Base-by-base conservation (phyloP, 2,888 invertebrate species). In the Dendrolimus pini region DNA sequence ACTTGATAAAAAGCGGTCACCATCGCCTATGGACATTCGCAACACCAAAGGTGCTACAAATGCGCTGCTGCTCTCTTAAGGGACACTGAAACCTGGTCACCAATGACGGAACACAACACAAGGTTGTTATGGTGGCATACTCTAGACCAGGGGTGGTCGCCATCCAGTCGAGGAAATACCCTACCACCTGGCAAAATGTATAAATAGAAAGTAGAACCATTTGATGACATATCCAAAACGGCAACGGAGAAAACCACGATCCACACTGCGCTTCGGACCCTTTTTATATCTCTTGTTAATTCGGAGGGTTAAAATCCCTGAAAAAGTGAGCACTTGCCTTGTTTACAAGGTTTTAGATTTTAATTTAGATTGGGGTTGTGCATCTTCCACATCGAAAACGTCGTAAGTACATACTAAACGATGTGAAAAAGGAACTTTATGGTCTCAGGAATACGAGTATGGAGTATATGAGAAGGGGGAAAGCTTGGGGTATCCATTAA, bases 281-380 rank as follows among this genome's bases (percentile, higher is more conserved):
- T 80, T 67, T 78, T 77, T 80, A 83, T 82, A 84, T 82, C 80
- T 82, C 87, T 82, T 86, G 89, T 87, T 90, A 89, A 90, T 89
- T 82, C 89, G 74, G 87, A 86, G 90, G 90, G 90, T 88, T 88
- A 83, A 89, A 89, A 89, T 90, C 91, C 87, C 90, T 89, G 89
- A 91, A 91, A 91, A 91, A 91, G 91, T 91, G 91, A 91, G 90
- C 91, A 91, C 91, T 91, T 90, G 91, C 85, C 91, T 91, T 91
- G 91, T 91, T 91, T 91, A 91, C 91, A 91, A 91, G 91, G 91
- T 89, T 91, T 91, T 91, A 91, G 91, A 91, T 91, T 91, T 91
- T 91, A 91, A 91, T 91, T 91, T 91, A 91, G 91, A 91, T 91
- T 91, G 90, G 91, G 91, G 91, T 87, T 70, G 83, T 58, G 62